These are phyloP conservation scores for Onchidella celtica DNA, from an alignment of 2,888 invertebrate species.

Conservation along the genomic window DNA sequence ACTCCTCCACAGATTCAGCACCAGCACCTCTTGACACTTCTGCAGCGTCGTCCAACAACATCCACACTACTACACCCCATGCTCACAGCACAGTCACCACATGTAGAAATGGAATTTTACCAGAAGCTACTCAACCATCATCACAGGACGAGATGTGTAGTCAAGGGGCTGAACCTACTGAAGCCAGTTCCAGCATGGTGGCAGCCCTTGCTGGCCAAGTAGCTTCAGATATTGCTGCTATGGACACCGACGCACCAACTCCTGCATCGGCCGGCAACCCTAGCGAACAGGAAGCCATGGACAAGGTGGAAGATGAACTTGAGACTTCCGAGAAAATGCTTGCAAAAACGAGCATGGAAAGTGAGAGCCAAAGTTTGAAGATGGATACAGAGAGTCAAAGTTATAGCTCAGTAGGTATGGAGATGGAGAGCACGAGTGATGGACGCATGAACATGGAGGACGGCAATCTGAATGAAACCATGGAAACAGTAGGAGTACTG, in stretches of 20 bases:
- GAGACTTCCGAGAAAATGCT: not conserved
- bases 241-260: not conserved
- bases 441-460: conserved; percentile 4
- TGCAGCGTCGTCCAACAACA: not conserved
- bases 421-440: not conserved
- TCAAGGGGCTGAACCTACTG: too few relatives aligned
- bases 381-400: not conserved
- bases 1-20: not conserved
- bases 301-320: not conserved
- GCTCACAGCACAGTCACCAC: not conserved
- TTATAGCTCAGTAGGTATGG: not conserved
- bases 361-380: not conserved
- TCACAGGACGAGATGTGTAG: not conserved
- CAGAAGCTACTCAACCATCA: not conserved
- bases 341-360: not conserved
- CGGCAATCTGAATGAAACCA: not conserved
- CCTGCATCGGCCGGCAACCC: too few relatives aligned
- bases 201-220: conserved; percentile 8
- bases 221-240: conserved; percentile 11
- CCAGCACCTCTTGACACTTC: not conserved
- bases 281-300: not conserved
- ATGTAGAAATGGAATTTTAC: not conserved
- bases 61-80: not conserved
- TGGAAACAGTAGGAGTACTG: not conserved
- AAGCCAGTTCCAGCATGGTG: not conserved